Base-by-base conservation (phyloP, 1,140 invertebrate genomes). In the Leptinotarsa defecta region DNA sequence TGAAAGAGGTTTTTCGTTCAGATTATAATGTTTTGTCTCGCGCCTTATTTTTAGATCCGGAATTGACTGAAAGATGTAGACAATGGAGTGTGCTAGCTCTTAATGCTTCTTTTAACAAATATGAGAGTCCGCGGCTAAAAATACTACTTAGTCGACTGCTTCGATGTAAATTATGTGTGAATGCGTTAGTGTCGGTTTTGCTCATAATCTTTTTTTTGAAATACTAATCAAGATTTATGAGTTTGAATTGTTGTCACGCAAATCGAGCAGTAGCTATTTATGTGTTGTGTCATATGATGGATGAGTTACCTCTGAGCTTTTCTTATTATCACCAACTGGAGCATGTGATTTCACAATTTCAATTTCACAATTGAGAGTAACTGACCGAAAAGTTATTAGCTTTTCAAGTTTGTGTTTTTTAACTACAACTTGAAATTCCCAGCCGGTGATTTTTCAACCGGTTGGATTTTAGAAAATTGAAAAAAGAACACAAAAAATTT, bases 11-110 rank as follows among this genome's bases (percentile, higher is more conserved):
- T 57, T 57, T 57, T 57, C 52, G 15, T 57, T 17, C 52, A 15
- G 52, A 57, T 43, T 43, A 57, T 57, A 57, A 57, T 57, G 52
- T 57, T 57, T 57, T 57, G 52, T 57, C 52, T 57, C 52, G 15
- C 15, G 13, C n/a, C 13, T n/a, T 57, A 57, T 57, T 57, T 57
- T 57, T 57, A 57, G 52, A 57, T 57, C 34, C 52, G 52, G 52
- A 57, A 57, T 57, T 57, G 52, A 57, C 13, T 57, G 52, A 57
- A 57, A 57, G 52, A 57, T 57, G 52, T 57, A 57, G 52, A 57
- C 52, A 57, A 57, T 57, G 52, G 52, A 17, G 52, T 57, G 52
- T 57, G n/a, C 6, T 57, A 13, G n/a, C 13, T 57, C 17, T 57
- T 5, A 57, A n/a, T 57, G 17, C 52, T 57, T 19, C 52, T 57